Conservation (phyloP, 2,888 invertebrate species). For the Drosophila quinaria region DNA sequence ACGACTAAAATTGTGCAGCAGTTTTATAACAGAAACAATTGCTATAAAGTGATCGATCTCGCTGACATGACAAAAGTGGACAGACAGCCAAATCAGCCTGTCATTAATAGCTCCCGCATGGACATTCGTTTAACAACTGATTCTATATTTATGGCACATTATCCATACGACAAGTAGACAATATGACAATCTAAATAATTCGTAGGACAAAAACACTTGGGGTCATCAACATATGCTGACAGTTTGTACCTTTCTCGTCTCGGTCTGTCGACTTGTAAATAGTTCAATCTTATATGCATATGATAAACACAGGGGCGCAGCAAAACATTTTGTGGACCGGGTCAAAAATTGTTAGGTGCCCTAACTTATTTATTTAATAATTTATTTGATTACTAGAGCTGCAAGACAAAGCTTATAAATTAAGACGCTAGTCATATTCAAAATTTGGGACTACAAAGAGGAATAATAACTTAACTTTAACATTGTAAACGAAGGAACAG, state of each 20-base stretch:
- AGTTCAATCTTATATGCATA: constrained; percentile 48
- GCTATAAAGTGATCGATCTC: constrained; percentile 27
- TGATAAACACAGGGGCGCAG: constrained; percentile 31
- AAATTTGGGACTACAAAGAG: too few species aligned
- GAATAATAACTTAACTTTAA: too few species aligned
- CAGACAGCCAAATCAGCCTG: constrained; percentile 3
- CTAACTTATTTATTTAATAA: too few species aligned
- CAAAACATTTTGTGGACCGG: not conserved
- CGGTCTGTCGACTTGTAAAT: not conserved
- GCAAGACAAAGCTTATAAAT: too few species aligned
- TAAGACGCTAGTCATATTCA: too few species aligned
- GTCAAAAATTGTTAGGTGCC: too few species aligned
- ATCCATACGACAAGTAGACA: constrained; percentile 17
- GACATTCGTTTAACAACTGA: constrained; percentile 9
- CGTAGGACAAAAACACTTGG: constrained; percentile 35
- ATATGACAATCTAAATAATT: constrained; percentile 31
- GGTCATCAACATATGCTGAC: not conserved
- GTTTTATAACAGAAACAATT: constrained; percentile 41
- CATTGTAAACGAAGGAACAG: too few species aligned
- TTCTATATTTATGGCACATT: constrained; percentile 45
- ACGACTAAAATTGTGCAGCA: not conserved
- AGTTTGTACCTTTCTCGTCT: not conserved
- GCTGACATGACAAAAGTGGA: not conserved
- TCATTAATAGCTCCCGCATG: constrained; percentile 21
- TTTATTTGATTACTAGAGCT: too few species aligned